Base-by-base conservation (phyloP, 2,888 invertebrate genomes). In the Coremacera marginata region DNA sequence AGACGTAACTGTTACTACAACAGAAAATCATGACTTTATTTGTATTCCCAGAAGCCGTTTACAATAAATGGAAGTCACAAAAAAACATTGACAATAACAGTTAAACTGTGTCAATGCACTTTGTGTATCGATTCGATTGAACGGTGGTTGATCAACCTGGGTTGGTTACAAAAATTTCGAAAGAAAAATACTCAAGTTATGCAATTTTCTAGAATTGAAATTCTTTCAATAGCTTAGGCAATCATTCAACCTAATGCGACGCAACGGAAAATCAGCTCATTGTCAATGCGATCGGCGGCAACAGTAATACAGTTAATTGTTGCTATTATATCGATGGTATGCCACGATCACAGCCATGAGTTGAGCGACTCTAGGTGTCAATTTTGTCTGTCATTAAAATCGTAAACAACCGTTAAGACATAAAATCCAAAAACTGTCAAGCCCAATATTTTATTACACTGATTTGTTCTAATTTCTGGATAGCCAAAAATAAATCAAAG, bases 31-130 rank as follows among this genome's bases (percentile, higher is more conserved):
- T 44, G 68, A 68, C 22, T 60, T 60, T 25, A 60, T 60, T 60
- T 60, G 60, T 60, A 60, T 60, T 60, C 60, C 60, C 27, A 60
- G 60, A 60, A 60, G 27, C 22, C 22, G 60, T 9, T 60, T 27
- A 25, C 25, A 60, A 60, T 60, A 27, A 60, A 60, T 60, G 27
- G 2, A 27, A 27, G 3, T 44, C 44, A 44, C 44, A 11, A 44
- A 7, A 2, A 14, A 44, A 44, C 44, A 44, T 11, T 44, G 11
- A 14, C 22, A 44, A 9, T 44, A 65, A 65, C 65, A 37, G 65
- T 65, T 9, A 57, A 71, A 57, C 34, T 72, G 62, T 72, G 72
- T 31, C 62, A 49, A 25, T 72, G 60, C 62, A 62, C 72, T 14
- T 37, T 16, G 34, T 5, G 60, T 14, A 27, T 27, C 14, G 14